Percentiles rank a stretch among this genome's conserved stretches.
These are phyloP conservation scores for Mesaphorura yosii DNA, from an alignment of 1,140 invertebrate species.

Conservation along the genomic window DNA sequence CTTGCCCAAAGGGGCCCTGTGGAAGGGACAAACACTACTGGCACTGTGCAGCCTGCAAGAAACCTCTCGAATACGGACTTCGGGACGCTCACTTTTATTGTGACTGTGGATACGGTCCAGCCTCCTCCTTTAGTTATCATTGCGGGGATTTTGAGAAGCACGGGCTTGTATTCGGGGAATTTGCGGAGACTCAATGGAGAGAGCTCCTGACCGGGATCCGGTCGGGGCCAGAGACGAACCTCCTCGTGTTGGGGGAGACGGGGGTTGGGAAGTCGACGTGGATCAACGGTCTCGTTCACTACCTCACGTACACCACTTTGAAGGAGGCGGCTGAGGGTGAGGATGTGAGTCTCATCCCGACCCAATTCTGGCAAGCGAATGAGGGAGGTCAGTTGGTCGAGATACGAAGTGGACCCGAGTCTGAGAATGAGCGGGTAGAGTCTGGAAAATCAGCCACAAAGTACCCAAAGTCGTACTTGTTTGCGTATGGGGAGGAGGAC, in stretches of 20 bases:
- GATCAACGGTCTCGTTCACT: conserved; percentile 11
- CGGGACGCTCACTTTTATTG: no score
- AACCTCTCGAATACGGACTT: no score
- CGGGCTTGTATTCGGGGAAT: no score
- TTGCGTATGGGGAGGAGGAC: neutral
- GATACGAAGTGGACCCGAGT: neutral
- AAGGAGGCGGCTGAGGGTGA: neutral
- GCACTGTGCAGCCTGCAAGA: no score
- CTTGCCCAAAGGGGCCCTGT: no score
- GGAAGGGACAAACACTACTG: no score
- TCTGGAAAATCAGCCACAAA: neutral
- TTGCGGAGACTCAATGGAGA: no score
- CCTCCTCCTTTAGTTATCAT: no score
- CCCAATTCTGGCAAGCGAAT: neutral
- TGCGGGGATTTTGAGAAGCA: no score
- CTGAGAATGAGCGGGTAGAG: neutral
- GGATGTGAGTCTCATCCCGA: neutral
- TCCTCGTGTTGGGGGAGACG: conserved; percentile 8
- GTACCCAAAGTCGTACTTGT: neutral
- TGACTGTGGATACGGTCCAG: no score
- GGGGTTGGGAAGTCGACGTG: conserved; percentile 15
- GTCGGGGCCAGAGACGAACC: no score
- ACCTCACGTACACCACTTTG: neutral
- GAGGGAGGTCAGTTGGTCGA: neutral
- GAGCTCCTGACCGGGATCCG: no score